A percentile compares a stretch with the other conserved stretches of the same genome.
Conservation (phyloP, 2,113 vertebrate species). For the Prunella fulvescens region DNA sequence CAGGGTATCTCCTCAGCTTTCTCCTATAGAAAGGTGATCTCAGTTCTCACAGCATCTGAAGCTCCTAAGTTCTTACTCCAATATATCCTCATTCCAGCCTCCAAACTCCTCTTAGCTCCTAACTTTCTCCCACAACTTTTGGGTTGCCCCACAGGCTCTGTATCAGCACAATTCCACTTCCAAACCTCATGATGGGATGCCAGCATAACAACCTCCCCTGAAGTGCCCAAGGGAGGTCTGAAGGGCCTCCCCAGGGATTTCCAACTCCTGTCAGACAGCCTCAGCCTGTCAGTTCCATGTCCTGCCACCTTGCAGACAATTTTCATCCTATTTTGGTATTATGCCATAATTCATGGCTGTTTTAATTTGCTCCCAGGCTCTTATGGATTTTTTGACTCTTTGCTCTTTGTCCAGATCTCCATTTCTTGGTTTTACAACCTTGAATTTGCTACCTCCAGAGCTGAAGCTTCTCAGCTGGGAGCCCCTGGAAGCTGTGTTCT, state of each 20-base stretch:
- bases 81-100: not conserved
- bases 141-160: not conserved
- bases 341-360: not conserved
- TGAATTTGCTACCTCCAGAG: not conserved
- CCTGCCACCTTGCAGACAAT: not conserved
- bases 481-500: not conserved
- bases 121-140: not conserved
- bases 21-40: not conserved
- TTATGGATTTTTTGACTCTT: not conserved
- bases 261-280: not conserved
- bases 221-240: not conserved
- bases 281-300: fast-evolving
- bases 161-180: not conserved
- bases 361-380: not conserved
- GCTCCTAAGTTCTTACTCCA: not conserved
- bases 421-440: not conserved
- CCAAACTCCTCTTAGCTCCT: not conserved
- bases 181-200: not conserved
- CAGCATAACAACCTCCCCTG: not conserved
- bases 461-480: not conserved
- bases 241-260: not conserved
- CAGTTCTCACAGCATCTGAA: not conserved
- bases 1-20: not conserved
- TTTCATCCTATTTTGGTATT: not conserved
- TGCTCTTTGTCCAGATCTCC: not conserved